These are phyloP conservation scores for Bembecia ichneumoniformis DNA, from an alignment of 2,888 invertebrate species.

Conservation along the genomic window DNA sequence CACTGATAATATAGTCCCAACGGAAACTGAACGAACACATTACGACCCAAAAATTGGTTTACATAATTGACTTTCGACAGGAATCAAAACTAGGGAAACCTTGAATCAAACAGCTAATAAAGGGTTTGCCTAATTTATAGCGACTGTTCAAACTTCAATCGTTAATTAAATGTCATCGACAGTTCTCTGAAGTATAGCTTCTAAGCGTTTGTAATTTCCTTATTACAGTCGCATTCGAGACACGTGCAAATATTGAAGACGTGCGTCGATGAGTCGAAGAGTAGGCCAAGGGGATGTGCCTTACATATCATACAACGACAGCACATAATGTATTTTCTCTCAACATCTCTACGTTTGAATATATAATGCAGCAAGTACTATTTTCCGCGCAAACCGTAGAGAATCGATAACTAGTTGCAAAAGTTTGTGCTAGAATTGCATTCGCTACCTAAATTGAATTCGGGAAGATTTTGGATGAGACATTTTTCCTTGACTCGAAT, in stretches of 20 bases:
- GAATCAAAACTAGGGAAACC: too few species aligned
- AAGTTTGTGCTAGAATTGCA: background rate
- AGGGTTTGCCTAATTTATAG: too few species aligned
- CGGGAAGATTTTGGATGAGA: background rate
- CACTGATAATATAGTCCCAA: too few species aligned
- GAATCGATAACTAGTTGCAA: constrained; percentile 2
- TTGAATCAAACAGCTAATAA: too few species aligned
- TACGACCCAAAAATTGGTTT: too few species aligned
- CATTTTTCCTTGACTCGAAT: background rate
- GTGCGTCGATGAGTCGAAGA: background rate
- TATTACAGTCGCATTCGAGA: background rate
- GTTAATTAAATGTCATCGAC: too few species aligned
- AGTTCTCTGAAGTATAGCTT: too few species aligned
- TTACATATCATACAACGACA: background rate
- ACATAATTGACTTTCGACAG: too few species aligned
- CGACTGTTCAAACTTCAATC: too few species aligned
- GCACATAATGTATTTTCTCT: too few species aligned
- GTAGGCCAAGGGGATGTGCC: background rate
- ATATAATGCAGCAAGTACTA: background rate
- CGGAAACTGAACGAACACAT: too few species aligned
- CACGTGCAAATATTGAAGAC: background rate
- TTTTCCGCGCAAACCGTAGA: background rate
- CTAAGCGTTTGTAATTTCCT: background rate
- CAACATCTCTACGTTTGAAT: background rate
- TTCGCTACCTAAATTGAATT: background rate